Conservation (phyloP, 2,888 invertebrate genomes). For the Ceramica pisi region DNA sequence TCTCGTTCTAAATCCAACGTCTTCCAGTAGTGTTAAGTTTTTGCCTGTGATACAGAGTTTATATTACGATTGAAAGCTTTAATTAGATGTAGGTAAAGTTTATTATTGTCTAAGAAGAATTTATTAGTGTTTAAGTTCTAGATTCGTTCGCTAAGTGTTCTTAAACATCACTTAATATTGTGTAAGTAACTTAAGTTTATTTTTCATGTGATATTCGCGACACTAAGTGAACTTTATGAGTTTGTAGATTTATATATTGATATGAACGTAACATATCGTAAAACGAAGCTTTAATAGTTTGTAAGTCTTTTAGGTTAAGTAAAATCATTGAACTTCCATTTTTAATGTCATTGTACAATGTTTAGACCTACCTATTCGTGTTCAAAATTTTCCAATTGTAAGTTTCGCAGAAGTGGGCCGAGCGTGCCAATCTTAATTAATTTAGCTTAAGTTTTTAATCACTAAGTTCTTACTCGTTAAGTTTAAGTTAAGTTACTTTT, state of each 20-base stretch:
- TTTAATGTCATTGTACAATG: conserved; percentile 29
- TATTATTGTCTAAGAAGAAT: conserved; percentile 70
- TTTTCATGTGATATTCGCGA: conserved; percentile 61
- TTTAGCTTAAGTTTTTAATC: conserved; percentile 54
- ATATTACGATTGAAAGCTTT: conserved; percentile 80
- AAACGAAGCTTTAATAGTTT: conserved; percentile 82
- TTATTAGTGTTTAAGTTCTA: conserved; percentile 63
- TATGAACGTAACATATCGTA: conserved; percentile 67
- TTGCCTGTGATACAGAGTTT: conserved; percentile 86
- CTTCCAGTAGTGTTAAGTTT: conserved; percentile 85
- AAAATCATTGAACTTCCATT: conserved; percentile 35
- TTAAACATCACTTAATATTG: conserved; percentile 43
- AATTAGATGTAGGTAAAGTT: conserved; percentile 79
- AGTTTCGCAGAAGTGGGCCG: conserved; percentile 82
- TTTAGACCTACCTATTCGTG: conserved; percentile 47
- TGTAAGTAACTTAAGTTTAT: conserved; percentile 50
- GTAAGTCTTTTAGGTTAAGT: conserved; percentile 63
- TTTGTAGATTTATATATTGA: conserved; percentile 18
- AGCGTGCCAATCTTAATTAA: conserved; percentile 84
- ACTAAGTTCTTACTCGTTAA: conserved; percentile 49
- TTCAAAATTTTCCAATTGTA: conserved; percentile 63
- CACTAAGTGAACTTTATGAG: conserved; percentile 50
- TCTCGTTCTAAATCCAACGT: conserved; percentile 78
- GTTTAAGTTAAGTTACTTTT: conserved; percentile 61
- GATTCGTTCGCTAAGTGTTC: conserved; percentile 43